Conservation (phyloP, 2,797 vertebrate genomes). For the Hydrophis major region DNA sequence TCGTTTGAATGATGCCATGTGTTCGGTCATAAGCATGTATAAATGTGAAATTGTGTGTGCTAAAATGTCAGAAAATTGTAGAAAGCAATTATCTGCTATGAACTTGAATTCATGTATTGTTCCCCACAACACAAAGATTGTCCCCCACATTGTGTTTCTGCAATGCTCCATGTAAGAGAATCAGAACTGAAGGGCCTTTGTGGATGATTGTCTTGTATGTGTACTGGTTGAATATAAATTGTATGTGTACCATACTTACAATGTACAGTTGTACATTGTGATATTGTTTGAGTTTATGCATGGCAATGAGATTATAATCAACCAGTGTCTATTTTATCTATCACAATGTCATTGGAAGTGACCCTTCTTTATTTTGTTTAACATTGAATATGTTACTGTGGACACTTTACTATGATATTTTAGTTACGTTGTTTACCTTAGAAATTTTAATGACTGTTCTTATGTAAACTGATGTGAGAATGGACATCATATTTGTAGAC, state of each 20-base stretch:
- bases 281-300: neutral
- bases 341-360: neutral
- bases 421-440: neutral
- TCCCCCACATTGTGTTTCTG: neutral
- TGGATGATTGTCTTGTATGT: neutral
- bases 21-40: neutral
- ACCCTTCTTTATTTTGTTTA: neutral
- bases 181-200: neutral
- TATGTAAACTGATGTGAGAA: neutral
- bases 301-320: neutral
- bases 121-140: neutral
- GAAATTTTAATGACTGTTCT: neutral
- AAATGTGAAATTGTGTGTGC: neutral
- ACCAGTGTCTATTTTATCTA: neutral
- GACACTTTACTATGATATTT: neutral
- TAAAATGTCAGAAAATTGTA: neutral
- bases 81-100: neutral
- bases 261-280: neutral
- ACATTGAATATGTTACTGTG: neutral
- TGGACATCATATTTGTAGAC: neutral
- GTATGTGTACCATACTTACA: neutral
- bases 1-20: neutral
- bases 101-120: neutral
- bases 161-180: neutral
- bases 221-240: neutral